Evolutionary conservation across 1,140 invertebrate species (phyloP).

Genomic region (Microvelia longipes): DNA sequence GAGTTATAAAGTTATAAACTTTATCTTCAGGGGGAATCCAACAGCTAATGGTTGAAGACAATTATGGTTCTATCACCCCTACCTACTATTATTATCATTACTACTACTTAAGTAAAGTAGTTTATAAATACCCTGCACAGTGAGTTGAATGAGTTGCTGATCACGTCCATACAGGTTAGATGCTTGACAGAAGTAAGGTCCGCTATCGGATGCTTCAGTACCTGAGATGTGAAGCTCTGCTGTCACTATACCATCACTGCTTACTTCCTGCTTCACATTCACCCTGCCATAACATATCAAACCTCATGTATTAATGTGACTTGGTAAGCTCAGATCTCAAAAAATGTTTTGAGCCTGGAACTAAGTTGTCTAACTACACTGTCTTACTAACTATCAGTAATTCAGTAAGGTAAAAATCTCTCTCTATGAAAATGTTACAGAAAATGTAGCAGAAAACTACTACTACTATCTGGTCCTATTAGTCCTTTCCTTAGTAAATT

Average conservation of each 20-base stretch:
- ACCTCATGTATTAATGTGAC: neutral
- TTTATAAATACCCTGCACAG: constrained; percentile 60
- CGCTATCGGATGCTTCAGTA: constrained; percentile 55
- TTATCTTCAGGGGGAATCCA: too few species aligned
- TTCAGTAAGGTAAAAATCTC: too few species aligned
- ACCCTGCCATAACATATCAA: constrained; percentile 35
- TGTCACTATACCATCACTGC: constrained; percentile 46
- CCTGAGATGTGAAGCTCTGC: constrained; percentile 56
- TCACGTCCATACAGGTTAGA: constrained; percentile 68
- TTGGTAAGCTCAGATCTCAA: neutral
- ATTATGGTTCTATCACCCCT: neutral
- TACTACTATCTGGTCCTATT: too few species aligned
- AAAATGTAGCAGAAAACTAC: too few species aligned
- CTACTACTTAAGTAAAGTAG: neutral
- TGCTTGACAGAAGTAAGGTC: constrained; percentile 66
- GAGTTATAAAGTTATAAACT: too few species aligned
- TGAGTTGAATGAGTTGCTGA: constrained; percentile 60
- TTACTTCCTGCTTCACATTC: constrained; percentile 48
- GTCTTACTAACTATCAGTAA: too few species aligned
- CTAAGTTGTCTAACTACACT: too few species aligned
- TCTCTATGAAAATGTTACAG: too few species aligned
- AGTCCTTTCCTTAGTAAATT: too few species aligned
- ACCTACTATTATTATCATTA: neutral
- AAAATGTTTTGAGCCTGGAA: too few species aligned
- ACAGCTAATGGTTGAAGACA: too few species aligned